Base-by-base conservation (phyloP, 2,888 invertebrate species). In the Habroteleia sp. region DNA sequence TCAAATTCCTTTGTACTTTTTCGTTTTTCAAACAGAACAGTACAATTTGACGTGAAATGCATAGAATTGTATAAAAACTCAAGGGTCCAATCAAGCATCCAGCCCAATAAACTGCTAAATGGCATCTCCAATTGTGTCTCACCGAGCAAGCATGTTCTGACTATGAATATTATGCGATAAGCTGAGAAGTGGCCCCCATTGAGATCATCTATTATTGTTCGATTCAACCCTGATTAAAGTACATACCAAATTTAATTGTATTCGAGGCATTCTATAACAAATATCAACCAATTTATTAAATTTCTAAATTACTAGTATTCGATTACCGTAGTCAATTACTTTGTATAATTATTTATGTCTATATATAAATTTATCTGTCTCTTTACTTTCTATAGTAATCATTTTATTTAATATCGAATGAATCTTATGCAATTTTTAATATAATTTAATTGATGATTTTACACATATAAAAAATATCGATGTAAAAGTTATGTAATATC, bases 101-200 rank as follows among this genome's bases (percentile, higher is more conserved):
- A 41, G 48, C 41, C 50, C 50, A 48, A 46, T 63, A 63, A 41
- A 13, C 50, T 17, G 41, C 31, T 50, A 37, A 62, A 11, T 39
- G 60, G 27, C 60, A 62, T 39, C 39, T 29, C 29, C 37, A 62
- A 39, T 62, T 62, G 62, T 50, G 23, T 39, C 41, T 39, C 10
- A 31, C 35, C 14, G 25, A 16, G 25, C 50, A 39, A 37, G 37
- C 16, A 17, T 13, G 60, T 17, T 42, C 29, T 14, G 25, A 35
- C 39, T 11, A 16, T 39, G 20, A 33, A 58, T 48, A 48, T 62
- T 48, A 16, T n/a, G n/a, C 48, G 48, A 44, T 10, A 35, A 35
- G 35, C 44, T 27, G 25, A 35, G 35, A 62, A 62, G 46, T 48
- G 58, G 48, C 27, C 29, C 37, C 16, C 8, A 29, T 41, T 39